phyloP scores from a whole-genome alignment of 30 jellyfish, hydroid and myxozoan genomes.

The Hydractinia echinata region DNA sequence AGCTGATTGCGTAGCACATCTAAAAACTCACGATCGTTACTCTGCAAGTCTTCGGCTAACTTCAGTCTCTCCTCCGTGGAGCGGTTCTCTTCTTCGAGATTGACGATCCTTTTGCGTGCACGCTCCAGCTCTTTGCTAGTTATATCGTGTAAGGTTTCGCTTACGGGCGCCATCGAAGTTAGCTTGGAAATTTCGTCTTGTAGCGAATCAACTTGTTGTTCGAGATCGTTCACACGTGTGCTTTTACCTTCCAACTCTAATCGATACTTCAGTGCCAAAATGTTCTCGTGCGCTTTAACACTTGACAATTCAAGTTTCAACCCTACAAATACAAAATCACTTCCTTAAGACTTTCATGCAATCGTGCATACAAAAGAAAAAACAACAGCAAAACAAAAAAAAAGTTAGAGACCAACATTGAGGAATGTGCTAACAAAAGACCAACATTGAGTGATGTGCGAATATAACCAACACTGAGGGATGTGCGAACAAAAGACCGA shows the following conservation, averaged over 20 bases:
- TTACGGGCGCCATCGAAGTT: slow-evolving; percentile 33
- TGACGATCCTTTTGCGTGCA: slow-evolving; percentile 35
- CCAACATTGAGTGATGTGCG: too few species aligned
- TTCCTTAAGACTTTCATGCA: too few species aligned
- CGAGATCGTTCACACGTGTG: slow-evolving; percentile 62
- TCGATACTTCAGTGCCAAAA: slow-evolving; percentile 63
- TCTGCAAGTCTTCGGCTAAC: slow-evolving; percentile 86
- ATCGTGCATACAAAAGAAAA: neutral
- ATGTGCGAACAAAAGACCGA: too few species aligned
- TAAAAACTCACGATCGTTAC: slow-evolving; percentile 69
- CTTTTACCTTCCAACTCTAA: slow-evolving; percentile 75
- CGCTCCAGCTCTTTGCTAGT: slow-evolving; percentile 57
- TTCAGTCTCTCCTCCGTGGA: slow-evolving; percentile 64
- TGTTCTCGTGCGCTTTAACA: slow-evolving; percentile 81
- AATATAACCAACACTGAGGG: too few species aligned
- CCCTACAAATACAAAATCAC: neutral
- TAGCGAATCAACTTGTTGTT: slow-evolving; percentile 54
- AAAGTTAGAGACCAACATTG: neutral
- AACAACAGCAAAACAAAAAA: neutral
- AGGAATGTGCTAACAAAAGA: neutral
- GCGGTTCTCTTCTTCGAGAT: slow-evolving; percentile 79
- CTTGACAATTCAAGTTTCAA: slow-evolving; percentile 66
- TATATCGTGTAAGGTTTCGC: slow-evolving; percentile 43
- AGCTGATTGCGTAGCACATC: slow-evolving; percentile 73
- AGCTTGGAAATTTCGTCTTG: slow-evolving; percentile 42